Evolutionary conservation across 2,888 invertebrate species (phyloP), one percentile per base, ranked within the genome.

Genomic region (Polietes domitor): DNA sequence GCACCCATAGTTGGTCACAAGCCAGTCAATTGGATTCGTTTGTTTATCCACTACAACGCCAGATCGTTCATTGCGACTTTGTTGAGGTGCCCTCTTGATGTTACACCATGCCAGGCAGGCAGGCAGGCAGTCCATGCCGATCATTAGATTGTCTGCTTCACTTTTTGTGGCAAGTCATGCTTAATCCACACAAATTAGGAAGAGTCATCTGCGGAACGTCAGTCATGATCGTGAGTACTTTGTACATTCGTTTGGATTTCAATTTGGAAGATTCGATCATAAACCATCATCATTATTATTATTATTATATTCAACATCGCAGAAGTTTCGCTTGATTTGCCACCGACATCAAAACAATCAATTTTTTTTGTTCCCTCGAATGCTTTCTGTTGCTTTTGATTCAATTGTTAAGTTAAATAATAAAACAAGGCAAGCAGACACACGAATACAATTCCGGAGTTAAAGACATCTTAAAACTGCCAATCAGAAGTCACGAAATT

Each of bases 181-280:
- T 58, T 58, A 26, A 21, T 58, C 24, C 58, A 26, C 21, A 58
- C 58, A 21, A 58, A 58, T 26, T 58, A 12, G 58, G 58, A 24
- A 26, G 24, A 58, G 26, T 26, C 24, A 26, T 58, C 10, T 26
- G 58, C 15, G 26, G 1, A 26, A 24, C 58, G 58, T 58, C 26
- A 58, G 26, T 26, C 26, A 12, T 26, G 26, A 58, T 58, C 58
- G 58, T 58, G 26, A 26, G 58, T 26, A 50, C 9, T 55, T 10
- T 24, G 55, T 21, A 9, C 55, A 55, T 55, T 50, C 17, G 9
- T 24, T 53, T 21, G n/a, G n/a, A 12, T 15, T 47, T 15, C n/a
- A 47, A 32, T 32, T 47, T 12, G 15, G 47, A 21, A 53, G 15
- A 2, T 53, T 53, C 21, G 53, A 53, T 53, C 53, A 53, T 47